Base-by-base conservation (phyloP, 2,113 vertebrate genomes). In the Gopherus evgoodei region DNA sequence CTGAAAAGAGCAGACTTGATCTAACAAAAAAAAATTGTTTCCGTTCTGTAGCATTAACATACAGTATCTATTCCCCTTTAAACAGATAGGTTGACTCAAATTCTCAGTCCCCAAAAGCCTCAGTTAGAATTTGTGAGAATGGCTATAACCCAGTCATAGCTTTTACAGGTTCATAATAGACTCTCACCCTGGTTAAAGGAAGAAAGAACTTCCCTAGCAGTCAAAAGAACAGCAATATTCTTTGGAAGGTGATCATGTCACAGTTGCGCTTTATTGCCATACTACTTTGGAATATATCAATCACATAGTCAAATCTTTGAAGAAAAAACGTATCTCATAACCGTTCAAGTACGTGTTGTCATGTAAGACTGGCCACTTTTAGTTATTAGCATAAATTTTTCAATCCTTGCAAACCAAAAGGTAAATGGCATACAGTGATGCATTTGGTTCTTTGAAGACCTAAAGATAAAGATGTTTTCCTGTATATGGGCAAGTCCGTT, bases 1-100 rank as follows among this genome's bases (percentile, higher is more conserved):
- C 69, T 57, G 38, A 83, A 94, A 94, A 96, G 29, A 49, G 92
- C 38, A 91, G 44, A 4, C 29, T 88, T 83, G 69, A 4, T 25
- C 44, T 92, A 81, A 65, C 0, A 0, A 72, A 96, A 94, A 83
- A 3, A 44, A 76, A 82, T 75, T 82, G 5, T 22, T 88, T 16
- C 35, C 12, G 75, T 95, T 89, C 65, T 72, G n/a, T 72, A 19
- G 17, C 50, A 72, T 81, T 78, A 78, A 86, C 42, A 72, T 44
- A 76, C 88, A 89, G 56, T 62, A 82, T 53, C 9, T 81, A 72
- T 78, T 84, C 84, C 82, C 17, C 9, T 88, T 56, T 24, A 84
- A 84, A 93, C 88, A 62, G 7, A 7, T 62, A 91, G 72, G 44
- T 38, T 38, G 35, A 4, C 84, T 59, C 31, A 59, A 84, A 89